A percentile compares a stretch with the other conserved stretches of the same genome.
These are phyloP conservation scores for Sebastes fasciatus DNA, from an alignment of 2,113 vertebrate species.

Conservation along the genomic window DNA sequence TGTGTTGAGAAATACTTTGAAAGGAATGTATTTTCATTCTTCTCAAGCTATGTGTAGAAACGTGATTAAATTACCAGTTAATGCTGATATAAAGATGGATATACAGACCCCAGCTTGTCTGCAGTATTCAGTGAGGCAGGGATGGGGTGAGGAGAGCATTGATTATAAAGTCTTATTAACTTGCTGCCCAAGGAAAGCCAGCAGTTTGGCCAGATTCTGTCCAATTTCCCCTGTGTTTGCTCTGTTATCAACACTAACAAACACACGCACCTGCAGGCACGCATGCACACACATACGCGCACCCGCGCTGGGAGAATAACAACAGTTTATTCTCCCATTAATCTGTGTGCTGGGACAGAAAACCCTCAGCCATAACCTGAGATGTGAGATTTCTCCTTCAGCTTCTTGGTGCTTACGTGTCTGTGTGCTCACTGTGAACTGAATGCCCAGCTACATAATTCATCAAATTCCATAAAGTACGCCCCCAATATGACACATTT, in stretches of 20 bases:
- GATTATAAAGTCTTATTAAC: conserved; percentile 61
- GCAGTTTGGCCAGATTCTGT: conserved; percentile 18
- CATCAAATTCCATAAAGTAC: conserved; percentile 25
- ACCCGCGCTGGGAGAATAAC: background rate
- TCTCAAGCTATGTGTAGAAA: background rate
- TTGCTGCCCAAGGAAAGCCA: conserved; percentile 35
- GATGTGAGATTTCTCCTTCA: background rate
- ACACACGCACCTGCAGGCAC: background rate
- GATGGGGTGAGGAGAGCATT: conserved; percentile 40
- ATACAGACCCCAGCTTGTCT: background rate
- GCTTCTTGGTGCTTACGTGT: background rate
- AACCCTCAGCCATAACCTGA: background rate
- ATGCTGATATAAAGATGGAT: conserved; percentile 19
- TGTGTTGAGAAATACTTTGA: background rate
- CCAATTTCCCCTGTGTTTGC: conserved; percentile 22
- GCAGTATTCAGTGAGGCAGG: conserved; percentile 15
- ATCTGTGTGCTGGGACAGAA: conserved; percentile 19
- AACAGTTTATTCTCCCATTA: conserved; percentile 32
- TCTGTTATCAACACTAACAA: conserved; percentile 31
- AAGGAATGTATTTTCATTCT: background rate
- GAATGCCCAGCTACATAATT: background rate
- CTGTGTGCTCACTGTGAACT: background rate
- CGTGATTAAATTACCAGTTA: conserved; percentile 7
- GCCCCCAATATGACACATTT: conserved; percentile 3
- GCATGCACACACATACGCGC: background rate